Evolutionary conservation across 2,888 invertebrate genomes (phyloP), one percentile per base, ranked within the genome.

Genomic region (Melitaea athalia): DNA sequence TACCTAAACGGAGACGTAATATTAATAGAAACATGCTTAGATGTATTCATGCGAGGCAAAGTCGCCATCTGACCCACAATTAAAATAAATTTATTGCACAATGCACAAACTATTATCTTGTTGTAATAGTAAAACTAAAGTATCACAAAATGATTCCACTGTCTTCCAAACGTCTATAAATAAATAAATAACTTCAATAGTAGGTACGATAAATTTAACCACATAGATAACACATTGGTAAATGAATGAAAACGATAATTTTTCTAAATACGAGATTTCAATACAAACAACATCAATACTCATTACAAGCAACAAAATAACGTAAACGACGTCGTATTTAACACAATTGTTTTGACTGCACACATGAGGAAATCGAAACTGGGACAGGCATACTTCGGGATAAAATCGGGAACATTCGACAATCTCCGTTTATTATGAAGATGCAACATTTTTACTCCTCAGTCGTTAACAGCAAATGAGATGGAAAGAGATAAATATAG

Each of bases 1-100:
- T 80, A 91, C 91, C 90, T 91, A 85, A 92, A 92, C 8, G 91
- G 89, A 61, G 89, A 85, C 11, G 89, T 77, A 74, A 89, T 79
- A 75, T 75, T 80, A 77, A 79, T 80, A 71, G 69, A 47, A 33
- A 81, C 86, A 76, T 88, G 86, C 81, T 88, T 92, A 67, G 91
- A 85, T 77, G 79, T 83, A 77, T 88, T 87, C 81, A 86, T 86
- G 75, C 92, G 84, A 31, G 92, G 92, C 79, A 92, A 87, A 74
- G 92, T 92, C 79, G 92, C 92, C 92, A 92, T 92, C 67, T 65
- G 42, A 67, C 42, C 38, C 42, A 66, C n/a, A 42, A 15, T 53
- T 31, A 12, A 33, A 59, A 62, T 47, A 62, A 67, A 38, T 33
- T 52, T 59, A n/a, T 42, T 31, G 61, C 70, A 17, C 61, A 59